Percentiles rank a stretch among this genome's conserved stretches.
Conservation (phyloP, 2,888 invertebrate genomes). For the Acrobasis consociella region DNA sequence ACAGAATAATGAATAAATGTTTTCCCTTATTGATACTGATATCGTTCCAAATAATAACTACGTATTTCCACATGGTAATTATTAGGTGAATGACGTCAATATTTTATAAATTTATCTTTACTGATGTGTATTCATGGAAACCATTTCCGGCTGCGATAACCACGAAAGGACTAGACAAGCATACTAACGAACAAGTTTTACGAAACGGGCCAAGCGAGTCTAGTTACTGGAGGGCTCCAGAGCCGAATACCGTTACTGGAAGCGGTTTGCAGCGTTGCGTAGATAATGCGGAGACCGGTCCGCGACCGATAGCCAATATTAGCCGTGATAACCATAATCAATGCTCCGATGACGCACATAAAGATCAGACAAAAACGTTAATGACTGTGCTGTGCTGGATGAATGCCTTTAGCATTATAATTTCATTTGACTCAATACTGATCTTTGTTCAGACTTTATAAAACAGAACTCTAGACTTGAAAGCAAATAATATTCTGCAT, state of each 20-base stretch:
- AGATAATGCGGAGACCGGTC: slow-evolving; percentile 69
- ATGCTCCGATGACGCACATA: slow-evolving; percentile 40
- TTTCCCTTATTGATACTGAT: slow-evolving; percentile 9
- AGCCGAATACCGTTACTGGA: slow-evolving; percentile 66
- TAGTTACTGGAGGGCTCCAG: slow-evolving; percentile 56
- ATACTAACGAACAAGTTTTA: slow-evolving; percentile 62
- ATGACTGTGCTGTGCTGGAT: background rate
- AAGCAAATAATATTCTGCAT: background rate
- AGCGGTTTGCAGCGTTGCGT: slow-evolving; percentile 63
- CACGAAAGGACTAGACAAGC: slow-evolving; percentile 54
- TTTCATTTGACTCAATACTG: background rate
- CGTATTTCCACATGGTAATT: background rate
- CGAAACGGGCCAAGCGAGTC: slow-evolving; percentile 59
- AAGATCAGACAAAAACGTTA: slow-evolving; percentile 8
- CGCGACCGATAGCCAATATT: slow-evolving; percentile 51
- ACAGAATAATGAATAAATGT: background rate
- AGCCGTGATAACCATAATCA: slow-evolving; percentile 52
- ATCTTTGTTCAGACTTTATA: background rate
- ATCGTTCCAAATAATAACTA: background rate
- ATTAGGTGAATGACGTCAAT: slow-evolving; percentile 9
- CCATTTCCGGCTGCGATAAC: slow-evolving; percentile 52
- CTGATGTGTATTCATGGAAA: slow-evolving; percentile 35
- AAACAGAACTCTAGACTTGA: background rate
- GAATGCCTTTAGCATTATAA: background rate
- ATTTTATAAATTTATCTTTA: slow-evolving; percentile 23